Evolutionary conservation across 2,113 vertebrate species (phyloP), one percentile per base, ranked within the genome.

Genomic region (Pseudonaja textilis): DNA sequence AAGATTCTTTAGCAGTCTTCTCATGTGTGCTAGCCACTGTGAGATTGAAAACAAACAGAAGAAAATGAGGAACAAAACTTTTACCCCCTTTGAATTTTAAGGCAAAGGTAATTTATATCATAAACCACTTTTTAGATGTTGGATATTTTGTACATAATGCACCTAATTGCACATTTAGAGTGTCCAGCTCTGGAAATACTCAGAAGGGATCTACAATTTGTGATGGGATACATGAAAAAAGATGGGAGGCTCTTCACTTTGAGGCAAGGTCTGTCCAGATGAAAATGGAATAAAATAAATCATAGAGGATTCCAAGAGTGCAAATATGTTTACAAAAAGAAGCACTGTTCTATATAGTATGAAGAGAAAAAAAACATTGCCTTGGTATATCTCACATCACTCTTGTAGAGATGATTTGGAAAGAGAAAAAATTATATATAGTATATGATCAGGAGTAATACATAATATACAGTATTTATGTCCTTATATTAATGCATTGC

Each of bases 241-340:
- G 59, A 39, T 0, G 7, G 69, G 69, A 39, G 69, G 69, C 69
- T 87, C 39, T 87, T 87, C 22, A 45, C 57, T 25, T 12, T 39
- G 88, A 94, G 91, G 87, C 45, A 88, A 93, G 85, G 92, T 93
- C 45, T 89, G 94, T 90, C 69, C 69, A 96, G 94, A 93, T 94
- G 12, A 91, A 94, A 95, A 9, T 90, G 59, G 91, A 96, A 39
- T 18, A 88, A 56, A 52, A 39, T 18, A 88, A 56, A 52, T 10
- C 20, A 56, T 55, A 20, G 34, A 25, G 29, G 18, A 11, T 25
- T 11, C 57, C 18, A 56, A n/a, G 18, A n/a, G 34, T 29, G 14
- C n/a, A 29, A 47, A 87, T 61, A 12, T 5, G 3, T 23, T 39
- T 91, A 7, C 42, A 92, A 52, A 92, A 88, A 69, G 16, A 87